Conservation (phyloP, 2,797 vertebrate species). For the Propithecus perrieri region DNA sequence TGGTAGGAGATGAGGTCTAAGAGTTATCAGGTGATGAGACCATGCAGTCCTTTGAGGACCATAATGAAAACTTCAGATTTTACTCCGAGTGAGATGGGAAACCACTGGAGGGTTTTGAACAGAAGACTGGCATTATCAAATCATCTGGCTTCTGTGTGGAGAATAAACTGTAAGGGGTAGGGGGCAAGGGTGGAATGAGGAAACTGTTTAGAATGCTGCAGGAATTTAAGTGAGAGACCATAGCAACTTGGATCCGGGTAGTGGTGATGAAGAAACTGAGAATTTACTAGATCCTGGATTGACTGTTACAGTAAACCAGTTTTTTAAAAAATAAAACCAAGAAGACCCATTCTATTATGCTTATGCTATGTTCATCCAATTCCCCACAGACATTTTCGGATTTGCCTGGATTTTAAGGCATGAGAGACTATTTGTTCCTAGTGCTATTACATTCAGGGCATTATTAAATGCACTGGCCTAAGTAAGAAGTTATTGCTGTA, state of each 20-base stretch:
- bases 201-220: background rate
- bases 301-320: background rate
- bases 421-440: background rate
- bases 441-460: background rate
- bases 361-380: background rate
- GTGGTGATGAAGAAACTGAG: background rate
- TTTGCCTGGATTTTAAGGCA: background rate
- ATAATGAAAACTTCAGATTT: slow-evolving; percentile 30
- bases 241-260: background rate
- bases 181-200: background rate
- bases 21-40: background rate
- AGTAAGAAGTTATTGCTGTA: background rate
- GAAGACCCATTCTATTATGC: background rate
- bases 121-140: background rate
- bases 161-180: background rate
- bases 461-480: background rate
- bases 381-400: background rate
- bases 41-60: background rate
- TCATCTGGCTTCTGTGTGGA: background rate
- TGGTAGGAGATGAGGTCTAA: background rate
- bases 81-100: background rate
- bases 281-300: background rate
- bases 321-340: background rate
- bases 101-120: background rate
- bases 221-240: background rate